Base-by-base conservation (phyloP, 2,797 vertebrate species). In the Dryobates pubescens region DNA sequence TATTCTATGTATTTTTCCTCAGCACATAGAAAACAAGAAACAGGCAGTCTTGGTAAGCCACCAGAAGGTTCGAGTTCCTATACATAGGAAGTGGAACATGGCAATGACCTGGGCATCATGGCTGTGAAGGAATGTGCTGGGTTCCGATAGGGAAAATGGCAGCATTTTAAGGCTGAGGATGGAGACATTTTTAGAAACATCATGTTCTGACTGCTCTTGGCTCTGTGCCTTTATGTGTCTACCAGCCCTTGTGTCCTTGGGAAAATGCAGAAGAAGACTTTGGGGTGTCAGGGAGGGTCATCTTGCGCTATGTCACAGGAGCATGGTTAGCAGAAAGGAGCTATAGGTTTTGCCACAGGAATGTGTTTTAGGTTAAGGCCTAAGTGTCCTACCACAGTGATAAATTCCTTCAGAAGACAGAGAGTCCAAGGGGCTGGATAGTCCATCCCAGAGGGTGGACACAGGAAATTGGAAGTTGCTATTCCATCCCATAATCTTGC, bases 161-260 rank as follows among this genome's bases (percentile, higher is more conserved):
- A 73, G 32, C 7, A 3, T 67, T 92, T 89, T 76, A 90, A 89
- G 53, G 26, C 67, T 83, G 70, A 36, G 17, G 86, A 76, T 9
- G 3, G 27, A 86, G 71, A 34, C 82, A n/a, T 41, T 92, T 93
- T 89, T 89, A 81, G 80, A 38, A 80, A 94, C 89, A 90, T 77
- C 16, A 30, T 84, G 47, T 89, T 76, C 67, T 81, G 73, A 88
- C 82, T 88, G 67, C 30, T 72, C 18, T 34, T 54, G 53, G n/a
- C 38, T 92, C 59, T 73, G 29, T 69, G n/a, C 7, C 30, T 74
- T 75, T 71, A 4, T 36, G 36, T 27, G 43, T 57, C 5, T 32
- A 73, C 53, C 30, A 81, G 26, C 49, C 54, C 34, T 38, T 3
- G 5, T 1, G 5, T 73, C 84, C 70, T 86, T 63, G 20, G 49